A percentile compares a stretch with the other conserved stretches of the same genome.
These are phyloP conservation scores for Agelas oroides DNA, from an alignment of 37 sponge, comb jelly and placozoan genomes.

Conservation along the genomic window DNA sequence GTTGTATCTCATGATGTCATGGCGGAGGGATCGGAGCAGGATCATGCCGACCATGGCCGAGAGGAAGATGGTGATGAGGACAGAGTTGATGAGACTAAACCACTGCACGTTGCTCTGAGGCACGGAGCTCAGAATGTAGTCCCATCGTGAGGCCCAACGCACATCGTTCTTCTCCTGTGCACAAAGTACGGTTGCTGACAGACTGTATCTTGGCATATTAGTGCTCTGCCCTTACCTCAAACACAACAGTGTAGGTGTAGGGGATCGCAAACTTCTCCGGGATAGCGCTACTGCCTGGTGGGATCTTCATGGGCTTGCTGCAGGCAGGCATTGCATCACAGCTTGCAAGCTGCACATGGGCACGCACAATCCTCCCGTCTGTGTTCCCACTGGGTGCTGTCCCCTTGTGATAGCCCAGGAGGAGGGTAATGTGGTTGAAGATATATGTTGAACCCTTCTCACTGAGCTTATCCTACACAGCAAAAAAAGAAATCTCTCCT, in stretches of 20 bases:
- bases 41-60: constrained; percentile 97
- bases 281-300: background rate
- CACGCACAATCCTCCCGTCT: constrained; percentile 61
- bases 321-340: constrained; percentile 49
- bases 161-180: constrained; percentile 59
- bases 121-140: constrained; percentile 91
- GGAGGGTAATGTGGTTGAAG: constrained; percentile 89
- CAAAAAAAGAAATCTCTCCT: background rate
- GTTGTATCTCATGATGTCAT: constrained; percentile 95
- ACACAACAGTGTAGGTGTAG: constrained; percentile 86
- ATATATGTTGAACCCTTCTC: constrained; percentile 68
- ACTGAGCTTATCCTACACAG: constrained; percentile 27
- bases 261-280: constrained; percentile 42
- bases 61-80: constrained; percentile 95
- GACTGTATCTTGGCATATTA: too few species aligned
- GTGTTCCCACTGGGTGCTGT: background rate
- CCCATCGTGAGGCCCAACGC: constrained; percentile 97
- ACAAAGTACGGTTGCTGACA: background rate
- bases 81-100: constrained; percentile 93
- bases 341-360: constrained; percentile 47
- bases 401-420: constrained; percentile 80
- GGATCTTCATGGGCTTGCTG: constrained; percentile 18
- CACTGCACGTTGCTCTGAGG: constrained; percentile 93
- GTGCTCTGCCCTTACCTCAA: constrained; percentile 47
- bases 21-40: constrained; percentile 87